Percentiles rank a stretch among this genome's conserved stretches.
These are phyloP conservation scores for Tolypeutes matacus DNA, from an alignment of 2,797 vertebrate species.

Conservation along the genomic window DNA sequence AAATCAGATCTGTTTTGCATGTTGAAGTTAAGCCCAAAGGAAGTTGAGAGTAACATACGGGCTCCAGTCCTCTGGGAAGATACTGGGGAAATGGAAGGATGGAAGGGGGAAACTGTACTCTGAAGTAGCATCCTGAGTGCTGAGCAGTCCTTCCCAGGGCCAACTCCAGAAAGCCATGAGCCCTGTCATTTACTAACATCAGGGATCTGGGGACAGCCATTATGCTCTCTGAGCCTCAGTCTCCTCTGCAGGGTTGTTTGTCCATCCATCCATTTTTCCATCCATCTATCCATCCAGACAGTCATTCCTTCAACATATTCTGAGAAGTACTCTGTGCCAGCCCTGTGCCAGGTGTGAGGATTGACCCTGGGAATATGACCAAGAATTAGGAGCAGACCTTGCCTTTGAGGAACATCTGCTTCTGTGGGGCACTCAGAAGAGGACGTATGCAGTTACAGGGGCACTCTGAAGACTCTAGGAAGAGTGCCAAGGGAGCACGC, in stretches of 20 bases:
- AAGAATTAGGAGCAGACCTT: background rate
- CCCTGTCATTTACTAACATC: background rate
- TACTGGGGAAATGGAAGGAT: too few relatives aligned
- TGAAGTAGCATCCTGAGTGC: background rate
- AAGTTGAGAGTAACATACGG: background rate
- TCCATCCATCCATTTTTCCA: background rate
- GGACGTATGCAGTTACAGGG: background rate
- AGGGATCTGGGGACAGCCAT: background rate
- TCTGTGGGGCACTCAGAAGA: background rate
- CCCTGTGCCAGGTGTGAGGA: background rate
- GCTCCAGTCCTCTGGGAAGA: background rate
- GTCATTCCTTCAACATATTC: background rate
- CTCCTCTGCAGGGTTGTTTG: background rate
- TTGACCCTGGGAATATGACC: background rate
- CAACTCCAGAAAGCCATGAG: background rate
- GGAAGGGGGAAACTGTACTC: background rate
- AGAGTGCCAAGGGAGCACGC: background rate
- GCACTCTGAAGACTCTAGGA: background rate
- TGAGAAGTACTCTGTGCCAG: background rate
- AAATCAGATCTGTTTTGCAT: background rate
- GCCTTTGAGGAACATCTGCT: background rate
- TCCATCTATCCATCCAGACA: background rate
- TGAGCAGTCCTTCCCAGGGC: background rate
- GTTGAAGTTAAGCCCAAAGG: background rate
- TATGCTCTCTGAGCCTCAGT: background rate